phyloP scores from a whole-genome alignment of 2,113 vertebrate genomes.

The Salvelinus sp. region DNA sequence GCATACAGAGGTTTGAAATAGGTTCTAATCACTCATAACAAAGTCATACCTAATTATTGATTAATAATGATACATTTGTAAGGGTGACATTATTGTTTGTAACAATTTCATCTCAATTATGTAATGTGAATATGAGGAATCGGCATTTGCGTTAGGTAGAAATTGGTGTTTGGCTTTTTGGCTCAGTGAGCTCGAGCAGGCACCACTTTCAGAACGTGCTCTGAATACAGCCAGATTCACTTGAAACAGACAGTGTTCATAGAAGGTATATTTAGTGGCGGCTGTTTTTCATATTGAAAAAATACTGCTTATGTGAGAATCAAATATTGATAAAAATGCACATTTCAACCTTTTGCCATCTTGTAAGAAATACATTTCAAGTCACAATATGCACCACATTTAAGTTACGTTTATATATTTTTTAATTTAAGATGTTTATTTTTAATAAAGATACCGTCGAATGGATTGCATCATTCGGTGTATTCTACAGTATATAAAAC shows the following conservation, averaged over 20 bases:
- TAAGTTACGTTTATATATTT: neutral
- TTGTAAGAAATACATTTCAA: neutral
- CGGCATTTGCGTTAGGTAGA: neutral
- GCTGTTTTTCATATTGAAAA: neutral
- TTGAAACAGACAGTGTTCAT: neutral
- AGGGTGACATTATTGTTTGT: neutral
- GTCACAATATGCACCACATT: neutral
- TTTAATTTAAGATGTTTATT: too few species aligned
- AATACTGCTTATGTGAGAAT: neutral
- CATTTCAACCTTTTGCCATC: neutral
- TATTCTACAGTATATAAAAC: neutral
- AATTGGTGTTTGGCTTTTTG: slow-evolving; percentile 5
- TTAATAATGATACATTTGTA: neutral
- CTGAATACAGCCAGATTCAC: neutral
- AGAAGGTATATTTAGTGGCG: neutral
- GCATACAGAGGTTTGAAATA: neutral
- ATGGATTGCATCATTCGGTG: neutral
- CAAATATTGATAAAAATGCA: neutral
- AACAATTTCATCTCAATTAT: neutral
- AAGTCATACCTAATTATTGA: slow-evolving; percentile 4
- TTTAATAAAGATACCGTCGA: neutral
- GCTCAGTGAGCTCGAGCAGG: neutral
- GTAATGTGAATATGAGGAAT: neutral
- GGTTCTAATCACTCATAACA: neutral
- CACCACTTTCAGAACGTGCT: neutral